Evolutionary conservation across 1,140 invertebrate species (phyloP), one percentile per base, ranked within the genome.

Genomic region (Drosophila pseudoananassae): DNA sequence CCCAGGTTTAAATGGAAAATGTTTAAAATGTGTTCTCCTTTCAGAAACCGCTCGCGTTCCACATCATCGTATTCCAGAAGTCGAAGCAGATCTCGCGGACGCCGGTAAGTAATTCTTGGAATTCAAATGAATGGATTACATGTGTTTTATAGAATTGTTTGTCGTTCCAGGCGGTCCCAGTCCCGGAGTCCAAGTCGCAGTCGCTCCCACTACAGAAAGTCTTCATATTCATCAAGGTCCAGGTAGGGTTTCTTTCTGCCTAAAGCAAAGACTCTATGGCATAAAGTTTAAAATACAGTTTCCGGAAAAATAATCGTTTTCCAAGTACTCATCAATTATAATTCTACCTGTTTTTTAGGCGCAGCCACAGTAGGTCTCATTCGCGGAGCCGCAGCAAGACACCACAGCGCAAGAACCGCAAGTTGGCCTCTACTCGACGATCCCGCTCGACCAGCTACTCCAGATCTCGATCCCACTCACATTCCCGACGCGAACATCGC

Each of bases 71-170:
- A 91, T 52, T 91, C 90, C 0, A 75, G 90, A 6, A 93, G 92
- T 70, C 93, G 92, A 2, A 93, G 92, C 17, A 91, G 91, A 12
- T 92, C 92, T 5, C 79, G 92, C 6, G 92, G 92, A 29, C 88
- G 73, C 6, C 73, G 82, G 60, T 90, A 69, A 80, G 79, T 79
- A 53, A 20, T 14, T 8, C 38, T 15, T 3, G 10, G 15, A 43
- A 10, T 57, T 33, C 0, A 6, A 29, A 46, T 15, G 27, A 60
- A 40, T 56, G 14, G 6, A 12, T 58, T 29, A 50, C 53, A 68
- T 17, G 72, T 75, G 20, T 77, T 47, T 71, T 36, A 40, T 52
- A 87, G 78, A 40, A 56, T 87, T 9, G 77, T 87, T 12, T 85
- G 81, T 61, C 83, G 83, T 65, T 88, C 78, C 9, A 91, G 84